Percentiles rank a stretch among this genome's conserved stretches.
These are phyloP conservation scores for Triops cancriformis DNA, from an alignment of 1,140 invertebrate species.

Conservation along the genomic window DNA sequence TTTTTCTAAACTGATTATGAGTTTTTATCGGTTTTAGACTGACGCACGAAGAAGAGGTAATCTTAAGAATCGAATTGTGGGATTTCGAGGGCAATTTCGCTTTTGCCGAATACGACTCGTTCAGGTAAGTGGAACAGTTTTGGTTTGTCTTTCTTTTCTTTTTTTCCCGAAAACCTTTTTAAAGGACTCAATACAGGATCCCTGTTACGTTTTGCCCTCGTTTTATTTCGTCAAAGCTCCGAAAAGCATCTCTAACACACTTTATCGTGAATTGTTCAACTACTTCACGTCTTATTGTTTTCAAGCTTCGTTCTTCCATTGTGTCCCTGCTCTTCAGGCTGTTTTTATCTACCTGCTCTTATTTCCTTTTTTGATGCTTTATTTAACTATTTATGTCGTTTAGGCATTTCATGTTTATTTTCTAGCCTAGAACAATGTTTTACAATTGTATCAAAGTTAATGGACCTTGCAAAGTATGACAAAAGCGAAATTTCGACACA, in stretches of 20 bases:
- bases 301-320: background rate
- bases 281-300: background rate
- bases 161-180: no score
- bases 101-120: conserved; percentile 46
- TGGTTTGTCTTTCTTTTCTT: background rate
- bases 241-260: no score
- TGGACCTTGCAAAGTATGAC: no score
- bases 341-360: background rate
- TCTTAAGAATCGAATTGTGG: conserved; percentile 46
- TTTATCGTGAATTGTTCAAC: no score
- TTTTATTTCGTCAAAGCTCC: background rate
- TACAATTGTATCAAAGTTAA: no score
- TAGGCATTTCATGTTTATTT: no score
- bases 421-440: no score
- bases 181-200: no score
- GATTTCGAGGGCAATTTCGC: conserved; percentile 42
- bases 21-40: conserved; percentile 32
- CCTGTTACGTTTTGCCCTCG: background rate
- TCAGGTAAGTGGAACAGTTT: conserved; percentile 34
- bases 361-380: background rate
- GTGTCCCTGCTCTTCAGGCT: background rate
- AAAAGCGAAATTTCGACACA: no score
- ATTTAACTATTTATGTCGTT: no score
- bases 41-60: conserved; percentile 39
- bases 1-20: background rate